Evolutionary conservation across 1,140 invertebrate species (phyloP), one percentile per base, ranked within the genome.

Genomic region (Trigoniulus corallinus): DNA sequence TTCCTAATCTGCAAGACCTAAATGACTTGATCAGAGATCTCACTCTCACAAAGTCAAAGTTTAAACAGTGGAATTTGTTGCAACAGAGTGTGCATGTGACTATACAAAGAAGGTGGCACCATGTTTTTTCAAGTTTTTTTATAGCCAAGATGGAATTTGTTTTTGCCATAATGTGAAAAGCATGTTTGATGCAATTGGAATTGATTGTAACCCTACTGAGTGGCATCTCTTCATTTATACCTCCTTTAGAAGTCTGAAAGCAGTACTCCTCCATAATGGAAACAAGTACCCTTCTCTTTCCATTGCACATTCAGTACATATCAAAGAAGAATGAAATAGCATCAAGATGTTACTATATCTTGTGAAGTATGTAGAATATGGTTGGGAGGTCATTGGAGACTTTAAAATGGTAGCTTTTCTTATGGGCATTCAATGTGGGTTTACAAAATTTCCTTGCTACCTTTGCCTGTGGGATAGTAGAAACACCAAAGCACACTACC

Each of bases 391-490:
- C 52, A 62, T 58, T 56, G 60, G 56, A 37, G 62, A 67, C 13
- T 47, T 24, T 22, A 47, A 47, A 47, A 47, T 27, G 7, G 22
- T 47, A 23, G 46, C 4, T n/a, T 47, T 47, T 22, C 22, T 47
- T 20, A 54, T 64, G 37, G 64, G 67, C 48, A 50, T 65, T 24
- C 67, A 70, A 57, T 50, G 56, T 25, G 65, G 66, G n/a, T 71
- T 60, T 55, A 71, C 63, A 40, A 71, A 71, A 52, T 64, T 59
- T 53, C 54, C 56, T 1, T 69, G 65, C 55, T 65, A 60, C 50
- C 48, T 71, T 18, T 70, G 66, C 51, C 53, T 65, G 42, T 71
- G 67, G 64, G 59, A 70, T 52, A 71, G 64, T 49, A 60, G 67
- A 50, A 59, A 52, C 29, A 56, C 55, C 50, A 7, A 52, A 18